Evolutionary conservation across 2,797 vertebrate species (phyloP).

Genomic region (Argyrosomus regius): DNA sequence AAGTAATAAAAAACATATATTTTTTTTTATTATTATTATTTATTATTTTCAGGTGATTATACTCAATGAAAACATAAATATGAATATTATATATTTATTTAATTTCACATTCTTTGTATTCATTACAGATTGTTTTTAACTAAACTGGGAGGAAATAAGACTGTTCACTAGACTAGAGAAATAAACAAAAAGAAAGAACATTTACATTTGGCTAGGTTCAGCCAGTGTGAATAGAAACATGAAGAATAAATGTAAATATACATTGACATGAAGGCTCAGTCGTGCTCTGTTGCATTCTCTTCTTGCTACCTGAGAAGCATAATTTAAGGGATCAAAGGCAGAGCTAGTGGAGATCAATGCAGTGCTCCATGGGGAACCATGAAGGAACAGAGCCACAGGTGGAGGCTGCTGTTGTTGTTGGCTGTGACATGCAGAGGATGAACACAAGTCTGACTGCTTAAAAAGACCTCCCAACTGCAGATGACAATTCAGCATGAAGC

Average conservation of each 20-base stretch:
- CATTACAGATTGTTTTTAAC: not conserved
- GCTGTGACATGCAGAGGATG: not conserved
- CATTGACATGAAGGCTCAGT: not conserved
- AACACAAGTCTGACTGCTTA: slow-evolving; percentile 5
- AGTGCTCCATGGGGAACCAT: slow-evolving; percentile 3
- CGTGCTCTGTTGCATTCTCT: not conserved
- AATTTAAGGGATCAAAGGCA: slow-evolving; percentile 6
- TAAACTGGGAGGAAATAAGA: not conserved
- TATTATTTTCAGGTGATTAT: too few relatives aligned
- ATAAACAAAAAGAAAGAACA: slow-evolving; percentile 3
- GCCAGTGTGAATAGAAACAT: slow-evolving; percentile 6
- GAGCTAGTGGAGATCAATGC: slow-evolving; percentile 22
- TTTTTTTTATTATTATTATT: too few relatives aligned
- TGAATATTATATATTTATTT: not conserved
- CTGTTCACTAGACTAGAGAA: not conserved
- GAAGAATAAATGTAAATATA: slow-evolving; percentile 23
- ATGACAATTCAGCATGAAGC: not conserved
- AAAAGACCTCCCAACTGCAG: not conserved
- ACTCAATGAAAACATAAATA: too few relatives aligned
- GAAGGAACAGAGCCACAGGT: slow-evolving; percentile 11
- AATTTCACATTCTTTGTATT: not conserved
- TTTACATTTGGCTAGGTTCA: not conserved
- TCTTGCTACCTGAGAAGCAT: slow-evolving; percentile 21
- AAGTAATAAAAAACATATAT: too few relatives aligned
- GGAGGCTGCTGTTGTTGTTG: too few relatives aligned